Evolutionary conservation across 2,113 vertebrate genomes (phyloP).

Genomic region (Perca fluviatilis): DNA sequence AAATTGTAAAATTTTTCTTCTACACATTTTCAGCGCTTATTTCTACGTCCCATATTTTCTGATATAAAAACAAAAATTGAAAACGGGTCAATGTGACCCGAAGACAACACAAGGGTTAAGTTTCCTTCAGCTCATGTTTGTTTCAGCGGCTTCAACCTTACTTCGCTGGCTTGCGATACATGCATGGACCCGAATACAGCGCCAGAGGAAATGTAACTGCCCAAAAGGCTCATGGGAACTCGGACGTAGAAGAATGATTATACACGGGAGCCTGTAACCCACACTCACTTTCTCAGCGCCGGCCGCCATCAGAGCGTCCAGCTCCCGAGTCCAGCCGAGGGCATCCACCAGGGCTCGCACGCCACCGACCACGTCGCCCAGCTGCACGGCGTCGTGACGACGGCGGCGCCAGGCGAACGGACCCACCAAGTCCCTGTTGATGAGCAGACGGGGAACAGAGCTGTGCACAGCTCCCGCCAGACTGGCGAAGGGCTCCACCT

Average conservation of each 20-base stretch:
- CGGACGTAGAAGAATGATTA: not conserved
- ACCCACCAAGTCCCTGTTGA: conserved; percentile 92
- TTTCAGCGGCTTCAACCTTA: not conserved
- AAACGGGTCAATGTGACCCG: too few species aligned
- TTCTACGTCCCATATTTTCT: too few species aligned
- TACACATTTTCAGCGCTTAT: too few species aligned
- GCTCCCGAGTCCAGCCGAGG: conserved; percentile 88
- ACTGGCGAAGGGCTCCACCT: conserved; percentile 97
- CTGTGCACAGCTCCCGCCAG: conserved; percentile 85
- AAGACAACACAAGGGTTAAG: too few species aligned
- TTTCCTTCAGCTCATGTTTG: not conserved
- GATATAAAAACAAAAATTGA: too few species aligned
- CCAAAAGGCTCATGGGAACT: not conserved
- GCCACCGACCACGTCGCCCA: conserved; percentile 89
- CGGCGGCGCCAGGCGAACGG: conserved; percentile 83
- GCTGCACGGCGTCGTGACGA: conserved; percentile 84
- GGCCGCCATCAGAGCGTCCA: conserved; percentile 83
- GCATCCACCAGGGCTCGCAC: conserved; percentile 87
- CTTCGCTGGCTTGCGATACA: too few species aligned
- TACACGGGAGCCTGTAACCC: not conserved
- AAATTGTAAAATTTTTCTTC: too few species aligned
- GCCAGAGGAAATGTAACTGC: not conserved
- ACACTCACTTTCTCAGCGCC: conserved; percentile 80
- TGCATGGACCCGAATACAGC: not conserved
- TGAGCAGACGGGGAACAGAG: conserved; percentile 90